Conservation (phyloP, 2,888 invertebrate genomes). For the Eupithecia abbreviata region DNA sequence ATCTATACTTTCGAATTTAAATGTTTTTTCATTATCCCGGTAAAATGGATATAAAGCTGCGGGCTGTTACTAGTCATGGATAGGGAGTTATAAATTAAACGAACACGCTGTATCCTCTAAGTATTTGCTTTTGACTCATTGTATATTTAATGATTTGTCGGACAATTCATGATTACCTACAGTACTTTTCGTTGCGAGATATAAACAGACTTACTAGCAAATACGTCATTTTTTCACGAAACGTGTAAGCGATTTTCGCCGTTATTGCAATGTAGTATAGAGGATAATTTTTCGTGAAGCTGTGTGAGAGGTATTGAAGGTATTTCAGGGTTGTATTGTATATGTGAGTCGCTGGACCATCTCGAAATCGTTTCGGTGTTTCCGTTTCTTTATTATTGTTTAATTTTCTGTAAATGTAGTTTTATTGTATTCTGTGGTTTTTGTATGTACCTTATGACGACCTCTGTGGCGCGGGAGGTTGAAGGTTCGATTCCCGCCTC, state of each 20-base stretch:
- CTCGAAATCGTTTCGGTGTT: constrained; percentile 64
- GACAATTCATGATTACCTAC: constrained; percentile 59
- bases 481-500: no score
- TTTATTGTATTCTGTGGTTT: constrained; percentile 1
- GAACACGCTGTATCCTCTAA: constrained; percentile 39
- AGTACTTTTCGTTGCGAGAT: constrained; percentile 59
- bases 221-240: not conserved
- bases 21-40: no score
- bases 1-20: no score
- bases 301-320: not conserved
- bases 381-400: constrained; percentile 60
- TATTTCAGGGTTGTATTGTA: constrained; percentile 42
- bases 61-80: no score
- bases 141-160: constrained; percentile 54
- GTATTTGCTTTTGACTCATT: constrained; percentile 52
- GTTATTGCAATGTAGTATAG: not conserved
- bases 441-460: not conserved
- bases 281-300: constrained; percentile 11
- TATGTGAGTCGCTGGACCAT: constrained; percentile 66
- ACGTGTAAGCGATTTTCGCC: constrained; percentile 15
- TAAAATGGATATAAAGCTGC: no score
- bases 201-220: constrained; percentile 45
- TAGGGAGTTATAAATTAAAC: not conserved
- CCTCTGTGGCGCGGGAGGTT: no score
- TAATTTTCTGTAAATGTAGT: constrained; percentile 40